Base-by-base conservation (phyloP, 1,140 invertebrate genomes). In the Platyura marginata region DNA sequence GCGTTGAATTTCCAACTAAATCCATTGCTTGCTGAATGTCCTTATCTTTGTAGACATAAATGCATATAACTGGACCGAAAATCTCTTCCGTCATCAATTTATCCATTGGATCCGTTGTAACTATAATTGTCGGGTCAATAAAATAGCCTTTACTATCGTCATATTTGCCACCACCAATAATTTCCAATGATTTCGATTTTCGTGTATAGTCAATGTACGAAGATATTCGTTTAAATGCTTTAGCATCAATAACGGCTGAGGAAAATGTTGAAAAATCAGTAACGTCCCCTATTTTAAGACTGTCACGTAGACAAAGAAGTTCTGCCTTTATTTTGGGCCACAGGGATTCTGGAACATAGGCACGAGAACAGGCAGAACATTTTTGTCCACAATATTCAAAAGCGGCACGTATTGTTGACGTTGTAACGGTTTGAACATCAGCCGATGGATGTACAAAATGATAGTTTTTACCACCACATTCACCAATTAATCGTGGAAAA, bases 391-490 rank as follows among this genome's bases (percentile, higher is more conserved):
- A 86, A 58, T 74, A 91, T 67, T 99, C 96, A 63, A 97, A 99
- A 20, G 94, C 77, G 42, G 90, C 85, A 44, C 80, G 69, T 45
- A 97, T 84, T 1, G 94, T 95, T 2, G 74, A 73, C 25, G 77
- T 75, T 1, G 91, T 74, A 25, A 94, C 91, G 23, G 78, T 76
- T 13, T 79, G 67, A 0, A 85, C 66, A 64, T 98, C 80, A 13
- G 93, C 95, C 19, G 84, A 78, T 2, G 81, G 72, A 66, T 99
- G 95, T 16, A 98, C 66, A 58, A 98, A 95, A 58, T 99, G 96
- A 64, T 87, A 98, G 67, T 99, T 99, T 64, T 99, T 99, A 2
- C 95, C 95, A 35, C 95, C 95, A 64, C 93, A 98, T 48, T 99
- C 95, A 48, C 85, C 84, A 49, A 96, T 83, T 3, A 99, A 64